Percentiles rank a stretch among this genome's conserved stretches.
Evolutionary conservation across 1,140 invertebrate genomes (phyloP).

Genomic region (Ctenoplectra terminalis): DNA sequence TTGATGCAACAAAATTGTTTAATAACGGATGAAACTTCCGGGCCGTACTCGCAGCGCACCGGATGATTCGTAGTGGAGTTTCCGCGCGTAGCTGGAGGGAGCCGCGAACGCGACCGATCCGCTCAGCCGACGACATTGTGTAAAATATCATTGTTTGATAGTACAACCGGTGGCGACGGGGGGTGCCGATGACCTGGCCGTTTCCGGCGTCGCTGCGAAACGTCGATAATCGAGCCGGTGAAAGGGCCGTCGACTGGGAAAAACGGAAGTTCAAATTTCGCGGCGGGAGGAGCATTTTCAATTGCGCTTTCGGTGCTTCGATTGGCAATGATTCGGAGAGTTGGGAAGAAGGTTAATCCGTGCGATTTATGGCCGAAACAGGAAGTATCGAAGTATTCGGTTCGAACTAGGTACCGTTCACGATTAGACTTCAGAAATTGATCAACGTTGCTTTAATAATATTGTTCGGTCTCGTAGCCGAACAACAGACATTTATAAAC

Average conservation of each 20-base stretch:
- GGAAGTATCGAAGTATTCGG: no score
- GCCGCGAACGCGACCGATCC: slow-evolving; percentile 61
- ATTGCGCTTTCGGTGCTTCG: no score
- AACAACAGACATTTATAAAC: no score
- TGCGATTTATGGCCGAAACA: no score
- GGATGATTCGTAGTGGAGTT: slow-evolving; percentile 65
- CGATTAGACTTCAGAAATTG: no score
- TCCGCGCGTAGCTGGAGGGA: slow-evolving; percentile 54
- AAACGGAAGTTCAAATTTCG: slow-evolving; percentile 32
- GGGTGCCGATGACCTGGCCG: slow-evolving; percentile 43
- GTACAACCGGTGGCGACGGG: background rate
- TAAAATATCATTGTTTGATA: slow-evolving; percentile 68
- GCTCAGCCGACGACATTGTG: slow-evolving; percentile 70
- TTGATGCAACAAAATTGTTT: slow-evolving; percentile 62
- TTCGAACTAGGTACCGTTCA: no score
- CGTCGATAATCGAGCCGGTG: slow-evolving; percentile 56
- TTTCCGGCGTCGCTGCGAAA: slow-evolving; percentile 51
- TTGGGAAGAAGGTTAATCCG: no score
- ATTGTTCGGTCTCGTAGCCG: no score
- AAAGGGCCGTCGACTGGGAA: background rate
- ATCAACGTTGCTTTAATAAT: no score
- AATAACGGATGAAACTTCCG: slow-evolving; percentile 71
- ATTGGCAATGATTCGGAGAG: background rate
- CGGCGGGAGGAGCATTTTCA: background rate
- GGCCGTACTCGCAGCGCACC: slow-evolving; percentile 43